Conservation (phyloP, 1,140 invertebrate species). For the Diachasma alloeum region DNA sequence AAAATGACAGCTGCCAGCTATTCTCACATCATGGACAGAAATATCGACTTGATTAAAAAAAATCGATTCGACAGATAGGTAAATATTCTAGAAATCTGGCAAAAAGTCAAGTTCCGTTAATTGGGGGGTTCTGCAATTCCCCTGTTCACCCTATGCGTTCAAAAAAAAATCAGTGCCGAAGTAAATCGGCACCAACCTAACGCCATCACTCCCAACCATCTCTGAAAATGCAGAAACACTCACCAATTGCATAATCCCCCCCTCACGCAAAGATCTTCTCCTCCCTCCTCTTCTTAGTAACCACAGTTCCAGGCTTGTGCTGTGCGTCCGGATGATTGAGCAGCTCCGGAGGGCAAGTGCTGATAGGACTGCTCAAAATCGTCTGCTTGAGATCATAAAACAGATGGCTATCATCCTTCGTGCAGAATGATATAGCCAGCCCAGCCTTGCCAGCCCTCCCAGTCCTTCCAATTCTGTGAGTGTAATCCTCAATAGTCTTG, state of each 20-base stretch:
- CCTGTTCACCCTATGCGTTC: too few species aligned
- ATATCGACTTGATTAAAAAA: too few species aligned
- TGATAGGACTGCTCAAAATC: conserved; percentile 89
- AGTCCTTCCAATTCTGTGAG: conserved; percentile 98
- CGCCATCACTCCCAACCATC: too few species aligned
- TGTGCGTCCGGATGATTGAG: conserved; percentile 99
- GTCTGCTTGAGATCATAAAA: conserved; percentile 98
- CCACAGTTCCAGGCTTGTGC: conserved; percentile 95
- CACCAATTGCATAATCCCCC: neutral
- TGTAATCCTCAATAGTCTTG: conserved; percentile 99
- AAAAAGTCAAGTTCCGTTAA: too few species aligned
- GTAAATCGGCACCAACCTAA: too few species aligned
- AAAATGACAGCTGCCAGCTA: too few species aligned
- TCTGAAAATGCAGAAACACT: neutral
- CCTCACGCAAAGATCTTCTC: conserved; percentile 91
- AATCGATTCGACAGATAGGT: too few species aligned
- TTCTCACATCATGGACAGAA: too few species aligned
- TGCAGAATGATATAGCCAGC: conserved; percentile 94
- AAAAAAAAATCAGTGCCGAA: too few species aligned
- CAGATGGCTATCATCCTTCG: conserved; percentile 93
- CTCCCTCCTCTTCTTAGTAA: conserved; percentile 92
- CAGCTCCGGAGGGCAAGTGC: conserved; percentile 94
- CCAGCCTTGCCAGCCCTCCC: conserved; percentile 98
- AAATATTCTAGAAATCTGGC: too few species aligned
- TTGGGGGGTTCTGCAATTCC: too few species aligned